phyloP scores from a whole-genome alignment of 1,140 invertebrate species.

The Lineus longissimus region DNA sequence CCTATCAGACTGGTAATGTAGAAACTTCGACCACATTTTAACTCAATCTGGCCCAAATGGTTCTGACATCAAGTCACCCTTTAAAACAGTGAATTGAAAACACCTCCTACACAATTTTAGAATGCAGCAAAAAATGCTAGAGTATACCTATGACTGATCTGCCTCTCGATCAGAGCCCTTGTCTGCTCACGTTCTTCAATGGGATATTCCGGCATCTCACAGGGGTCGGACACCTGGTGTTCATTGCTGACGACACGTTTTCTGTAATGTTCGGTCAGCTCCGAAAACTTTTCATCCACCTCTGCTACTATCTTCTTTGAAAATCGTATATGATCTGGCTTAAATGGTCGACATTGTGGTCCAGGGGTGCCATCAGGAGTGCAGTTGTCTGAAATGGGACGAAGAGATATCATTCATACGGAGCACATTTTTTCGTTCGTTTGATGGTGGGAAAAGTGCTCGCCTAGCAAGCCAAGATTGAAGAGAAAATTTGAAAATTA shows the following conservation, averaged over 20 bases:
- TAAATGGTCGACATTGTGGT: no score
- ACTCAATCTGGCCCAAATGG: not conserved
- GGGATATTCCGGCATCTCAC: slow-evolving; percentile 93
- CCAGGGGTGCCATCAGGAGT: no score
- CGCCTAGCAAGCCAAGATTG: no score
- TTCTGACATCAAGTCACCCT: not conserved
- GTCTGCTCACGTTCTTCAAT: slow-evolving; percentile 94
- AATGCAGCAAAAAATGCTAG: not conserved
- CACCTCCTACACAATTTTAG: not conserved
- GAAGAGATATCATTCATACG: no score
- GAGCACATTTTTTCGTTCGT: no score
- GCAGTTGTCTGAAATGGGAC: no score
- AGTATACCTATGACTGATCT: slow-evolving; percentile 79
- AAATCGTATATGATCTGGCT: not conserved
- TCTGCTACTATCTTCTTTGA: not conserved
- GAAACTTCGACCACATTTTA: not conserved
- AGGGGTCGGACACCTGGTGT: slow-evolving; percentile 56
- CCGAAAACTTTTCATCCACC: slow-evolving; percentile 10
- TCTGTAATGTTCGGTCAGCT: slow-evolving; percentile 4
- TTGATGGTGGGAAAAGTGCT: no score
- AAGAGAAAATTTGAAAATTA: no score
- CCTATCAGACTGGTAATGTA: not conserved
- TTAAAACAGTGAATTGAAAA: not conserved
- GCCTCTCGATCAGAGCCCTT: slow-evolving; percentile 76
- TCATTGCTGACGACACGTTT: not conserved